Evolutionary conservation across 2,113 vertebrate species (phyloP), one percentile per base, ranked within the genome.

Genomic region (Microtus pennsylvanicus): DNA sequence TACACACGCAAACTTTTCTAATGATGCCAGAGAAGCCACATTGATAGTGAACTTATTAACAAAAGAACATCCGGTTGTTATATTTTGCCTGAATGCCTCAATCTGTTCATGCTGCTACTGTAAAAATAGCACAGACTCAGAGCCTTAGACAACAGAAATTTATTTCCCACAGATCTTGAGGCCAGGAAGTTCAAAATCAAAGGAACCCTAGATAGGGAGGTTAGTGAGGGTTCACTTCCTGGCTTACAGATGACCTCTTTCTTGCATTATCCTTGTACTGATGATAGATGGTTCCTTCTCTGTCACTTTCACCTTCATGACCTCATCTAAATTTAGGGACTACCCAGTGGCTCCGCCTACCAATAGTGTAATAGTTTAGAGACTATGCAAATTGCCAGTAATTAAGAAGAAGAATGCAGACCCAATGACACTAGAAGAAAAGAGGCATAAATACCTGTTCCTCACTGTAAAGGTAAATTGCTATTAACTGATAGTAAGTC

Each of bases 341-440:
- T 3, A n/a, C 58, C 35, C 17, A 22, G 55, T n/a, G n/a, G 21
- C 3, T 22, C 14, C 22, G 24, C 1, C 7, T 10, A 0, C 5
- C 0, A 7, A 24, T n/a, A 30, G 67, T 63, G 38, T 9, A 24
- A 7, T 2, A 35, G 17, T 35, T 35, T 75, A 35, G 28, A 55
- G 85, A 42, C 22, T 47, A 42, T 30, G 21, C 33, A 72, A 65
- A 67, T 26, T 50, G 50, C n/a, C 7, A 3, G 26, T 61, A 55
- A 26, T 2, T n/a, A 52, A 72, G 14, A 33, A 42, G 28, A 61
- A 9, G 33, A 35, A 38, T 42, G 8, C 26, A 58, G 24, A 19
- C 22, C 35, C 58, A 24, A 58, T 42, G n/a, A 30, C 9, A 55
- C 7, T 42, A 52, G 26, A 50, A 55, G 7, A 55, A 52, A 11